Percentiles rank a stretch among this genome's conserved stretches.
phyloP scores from a whole-genome alignment of 2,888 invertebrate genomes.

The Sphinx pinastri region DNA sequence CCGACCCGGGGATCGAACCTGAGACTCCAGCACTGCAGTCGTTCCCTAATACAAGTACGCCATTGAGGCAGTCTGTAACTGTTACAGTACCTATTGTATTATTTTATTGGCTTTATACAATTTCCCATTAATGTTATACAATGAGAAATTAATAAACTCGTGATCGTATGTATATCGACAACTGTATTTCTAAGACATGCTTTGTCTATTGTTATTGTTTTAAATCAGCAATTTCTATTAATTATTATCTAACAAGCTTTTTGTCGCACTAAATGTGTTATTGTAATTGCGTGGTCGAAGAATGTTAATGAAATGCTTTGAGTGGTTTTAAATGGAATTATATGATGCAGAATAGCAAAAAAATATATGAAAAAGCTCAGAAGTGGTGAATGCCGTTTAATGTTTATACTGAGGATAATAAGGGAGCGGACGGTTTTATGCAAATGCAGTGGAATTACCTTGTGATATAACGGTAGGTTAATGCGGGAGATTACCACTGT shows the following conservation, averaged over 20 bases:
- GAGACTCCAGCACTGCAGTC: too few species aligned
- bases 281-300: constrained; percentile 9
- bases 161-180: too few species aligned
- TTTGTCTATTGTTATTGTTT: background rate
- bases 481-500: constrained; percentile 32
- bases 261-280: background rate
- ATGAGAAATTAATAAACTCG: too few species aligned
- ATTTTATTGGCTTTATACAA: too few species aligned
- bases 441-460: constrained; percentile 48
- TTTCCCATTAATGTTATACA: too few species aligned
- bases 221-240: background rate
- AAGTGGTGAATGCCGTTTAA: constrained; percentile 26
- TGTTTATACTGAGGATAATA: constrained; percentile 41
- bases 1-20: too few species aligned
- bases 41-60: too few species aligned
- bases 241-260: constrained; percentile 9
- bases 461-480: constrained; percentile 44
- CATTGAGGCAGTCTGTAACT: too few species aligned
- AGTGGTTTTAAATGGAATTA: constrained; percentile 9
- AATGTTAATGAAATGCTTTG: background rate
- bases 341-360: background rate
- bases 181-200: background rate
- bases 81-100: too few species aligned
- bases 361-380: background rate
- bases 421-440: constrained; percentile 43